Base-by-base conservation (phyloP, 1,140 invertebrate species). In the Dolichoris vasculosae region DNA sequence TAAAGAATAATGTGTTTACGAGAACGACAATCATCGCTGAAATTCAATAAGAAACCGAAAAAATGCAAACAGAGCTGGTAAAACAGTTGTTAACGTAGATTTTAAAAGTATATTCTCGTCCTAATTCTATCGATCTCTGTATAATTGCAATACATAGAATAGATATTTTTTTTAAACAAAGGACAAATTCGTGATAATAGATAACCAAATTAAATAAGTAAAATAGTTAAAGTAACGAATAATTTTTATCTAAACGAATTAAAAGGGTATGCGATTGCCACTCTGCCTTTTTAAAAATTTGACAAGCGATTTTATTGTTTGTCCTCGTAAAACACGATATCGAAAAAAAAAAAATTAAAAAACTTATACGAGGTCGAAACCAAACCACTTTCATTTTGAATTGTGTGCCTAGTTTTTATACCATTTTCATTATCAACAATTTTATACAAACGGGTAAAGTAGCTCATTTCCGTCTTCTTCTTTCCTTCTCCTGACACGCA, bases 1-100 rank as follows among this genome's bases (percentile, higher is more conserved):
- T 64, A 23, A 59, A 64, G 38, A 86, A 86, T 59, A 83, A 90
- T 89, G 64, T 89, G 87, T 91, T 91, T 86, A 88, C 87, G 86
- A 88, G 88, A 89, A 90, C 88, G 90, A 91, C 91, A 91, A 92
- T 91, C 90, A 92, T 91, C 88, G 88, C 87, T 87, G 48, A 87
- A 84, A 86, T 82, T 85, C 77, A 85, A 85, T 51, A 38, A 83
- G 80, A 79, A 23, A 67, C 17, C 35, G 64, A 20, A 67, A n/a
- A 51, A 85, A 48, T 35, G 32, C 20, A 46, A 32, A 84, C 40
- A 64, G 35, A 71, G 40, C 85, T 73, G 51, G 89, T 46, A 43
- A 83, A 83, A 87, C 90, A 90, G 87, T 92, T 93, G 91, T 91
- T 91, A 92, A 90, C 90, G 87, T 92, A 92, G 91, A 89, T 90